Base-by-base conservation (phyloP, 2,888 invertebrate genomes). In the Drosophila yooni region DNA sequence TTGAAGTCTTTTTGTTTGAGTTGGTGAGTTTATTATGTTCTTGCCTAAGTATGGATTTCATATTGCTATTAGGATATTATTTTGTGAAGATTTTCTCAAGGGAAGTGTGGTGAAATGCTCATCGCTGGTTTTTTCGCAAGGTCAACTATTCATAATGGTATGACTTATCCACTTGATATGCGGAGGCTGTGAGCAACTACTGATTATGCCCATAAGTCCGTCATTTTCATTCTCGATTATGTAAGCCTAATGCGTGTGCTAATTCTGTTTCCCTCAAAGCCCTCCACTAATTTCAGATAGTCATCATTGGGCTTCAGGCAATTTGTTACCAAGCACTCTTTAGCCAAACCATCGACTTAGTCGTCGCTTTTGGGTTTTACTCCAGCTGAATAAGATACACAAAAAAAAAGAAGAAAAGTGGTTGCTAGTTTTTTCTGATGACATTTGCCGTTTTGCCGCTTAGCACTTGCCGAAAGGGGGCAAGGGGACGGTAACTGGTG, bases 361-460 rank as follows among this genome's bases (percentile, higher is more conserved):
- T 25, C 10, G 33, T 36, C 57, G 34, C 57, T 57, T 43, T 46
- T 70, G 40, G 64, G 29, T 3, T 43, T 62, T 38, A 58, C 33
- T 74, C 48, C 54, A 36, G 27, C 57, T 64, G 40, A 48, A 56
- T 34, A 50, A 58, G 48, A 68, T 53, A 64, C 64, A 58, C n/a
- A 53, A 54, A 59, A 57, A 76, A 79, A 76, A 11, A n/a, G 5
- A 25, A 15, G 25, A 25, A 15, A 38, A 38, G 63, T 56, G 65
- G 66, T 76, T 72, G 66, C 77, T 63, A 73, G 65, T 76, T 86
- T 74, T 70, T 79, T 70, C 62, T 84, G 87, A 84, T 87, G 87
- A 78, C 76, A 79, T 76, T 81, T 74, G 76, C 77, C 76, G 60
- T 76, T 72, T 78, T 65, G 64, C 66, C 50, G 76, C 72, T 70